Conservation (phyloP, 1,140 invertebrate species). For the Aphis gossypii region DNA sequence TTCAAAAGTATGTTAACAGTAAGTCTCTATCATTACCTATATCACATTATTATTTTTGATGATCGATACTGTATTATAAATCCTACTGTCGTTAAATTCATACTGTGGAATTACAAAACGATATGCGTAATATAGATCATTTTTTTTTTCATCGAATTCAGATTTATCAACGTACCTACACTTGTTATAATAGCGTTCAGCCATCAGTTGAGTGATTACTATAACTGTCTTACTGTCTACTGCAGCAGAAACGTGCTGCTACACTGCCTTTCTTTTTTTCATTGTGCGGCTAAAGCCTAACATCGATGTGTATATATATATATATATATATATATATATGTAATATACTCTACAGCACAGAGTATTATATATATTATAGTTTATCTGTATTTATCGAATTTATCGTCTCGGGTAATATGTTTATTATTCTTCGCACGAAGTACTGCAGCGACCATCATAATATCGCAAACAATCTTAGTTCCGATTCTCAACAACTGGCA, state of each 20-base stretch:
- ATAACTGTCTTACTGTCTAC: not conserved
- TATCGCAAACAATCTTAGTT: not conserved
- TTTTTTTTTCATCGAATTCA: not conserved
- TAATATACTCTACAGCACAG: not conserved
- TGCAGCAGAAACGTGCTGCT: not conserved
- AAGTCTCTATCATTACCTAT: too few relatives aligned
- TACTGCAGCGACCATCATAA: not conserved
- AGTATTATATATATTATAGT: not conserved
- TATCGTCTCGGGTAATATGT: not conserved
- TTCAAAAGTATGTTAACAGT: too few relatives aligned
- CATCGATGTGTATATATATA: not conserved
- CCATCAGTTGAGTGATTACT: not conserved
- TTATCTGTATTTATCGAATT: slow-evolving; percentile 12
- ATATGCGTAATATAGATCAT: too few relatives aligned
- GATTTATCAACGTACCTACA: not conserved
- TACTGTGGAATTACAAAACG: too few relatives aligned
- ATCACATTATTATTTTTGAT: too few relatives aligned
- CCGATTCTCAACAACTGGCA: slow-evolving; percentile 10
- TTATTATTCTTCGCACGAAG: not conserved
- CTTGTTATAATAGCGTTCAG: not conserved
- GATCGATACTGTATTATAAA: too few relatives aligned
- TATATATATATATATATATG: not conserved
- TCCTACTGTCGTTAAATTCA: too few relatives aligned
- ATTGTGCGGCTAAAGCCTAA: not conserved
- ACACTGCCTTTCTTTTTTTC: not conserved